These are phyloP conservation scores for Anser cygnoides DNA, from an alignment of 2,113 vertebrate species.

Conservation along the genomic window DNA sequence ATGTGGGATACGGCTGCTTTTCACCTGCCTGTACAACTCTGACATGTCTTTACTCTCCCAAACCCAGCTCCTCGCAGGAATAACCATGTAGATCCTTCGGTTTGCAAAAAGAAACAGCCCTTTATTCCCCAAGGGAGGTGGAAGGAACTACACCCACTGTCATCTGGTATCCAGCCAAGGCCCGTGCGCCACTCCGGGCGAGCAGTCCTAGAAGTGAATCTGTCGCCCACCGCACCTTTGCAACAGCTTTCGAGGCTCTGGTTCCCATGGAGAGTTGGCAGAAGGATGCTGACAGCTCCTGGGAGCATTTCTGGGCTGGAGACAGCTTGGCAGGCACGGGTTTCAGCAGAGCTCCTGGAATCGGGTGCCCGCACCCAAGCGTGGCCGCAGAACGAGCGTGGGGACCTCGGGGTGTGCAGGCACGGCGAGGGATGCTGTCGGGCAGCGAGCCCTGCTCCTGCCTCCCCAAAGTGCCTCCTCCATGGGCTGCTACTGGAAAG, in stretches of 20 bases:
- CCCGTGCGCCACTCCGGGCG: background rate
- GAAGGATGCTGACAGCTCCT: background rate
- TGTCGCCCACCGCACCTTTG: background rate
- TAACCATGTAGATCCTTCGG: background rate
- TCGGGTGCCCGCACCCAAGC: accelerated
- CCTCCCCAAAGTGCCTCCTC: accelerated
- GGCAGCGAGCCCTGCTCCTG: background rate
- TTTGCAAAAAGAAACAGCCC: background rate
- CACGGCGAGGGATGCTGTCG: background rate
- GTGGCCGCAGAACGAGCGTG: background rate
- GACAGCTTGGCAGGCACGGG: background rate
- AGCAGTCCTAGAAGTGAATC: background rate
- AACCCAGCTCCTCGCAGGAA: background rate
- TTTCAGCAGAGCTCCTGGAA: background rate
- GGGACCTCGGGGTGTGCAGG: background rate
- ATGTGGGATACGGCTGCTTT: background rate
- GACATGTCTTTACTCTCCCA: background rate
- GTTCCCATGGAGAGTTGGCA: background rate
- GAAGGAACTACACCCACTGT: background rate
- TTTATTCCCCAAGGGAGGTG: background rate
- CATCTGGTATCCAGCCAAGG: background rate
- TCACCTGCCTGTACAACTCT: background rate
- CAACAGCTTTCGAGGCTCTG: background rate
- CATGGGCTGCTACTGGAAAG: background rate
- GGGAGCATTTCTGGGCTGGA: background rate